Percentiles rank a stretch among this genome's conserved stretches.
Evolutionary conservation across 2,113 vertebrate species (phyloP).

Genomic region (Megaceryle maxima): DNA sequence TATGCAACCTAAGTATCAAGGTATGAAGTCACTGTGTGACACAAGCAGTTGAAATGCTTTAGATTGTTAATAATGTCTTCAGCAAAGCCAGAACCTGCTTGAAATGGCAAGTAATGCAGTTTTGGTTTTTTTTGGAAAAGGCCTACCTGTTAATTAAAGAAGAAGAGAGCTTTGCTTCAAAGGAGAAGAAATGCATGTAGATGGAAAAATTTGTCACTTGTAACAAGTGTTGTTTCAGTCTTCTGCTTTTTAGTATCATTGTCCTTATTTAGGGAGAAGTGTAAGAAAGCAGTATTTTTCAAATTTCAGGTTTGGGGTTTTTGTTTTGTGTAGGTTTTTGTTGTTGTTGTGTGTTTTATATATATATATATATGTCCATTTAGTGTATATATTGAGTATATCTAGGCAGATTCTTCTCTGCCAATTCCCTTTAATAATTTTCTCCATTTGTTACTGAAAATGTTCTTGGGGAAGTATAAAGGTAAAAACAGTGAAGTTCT

Average conservation of each 20-base stretch:
- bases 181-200: neutral
- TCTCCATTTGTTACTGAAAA: neutral
- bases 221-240: neutral
- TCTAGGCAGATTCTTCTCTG: neutral
- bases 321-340: accelerated
- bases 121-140: neutral
- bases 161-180: neutral
- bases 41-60: neutral
- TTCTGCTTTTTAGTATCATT: neutral
- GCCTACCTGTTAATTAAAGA: neutral
- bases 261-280: neutral
- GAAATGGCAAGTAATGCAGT: neutral
- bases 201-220: neutral
- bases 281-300: neutral
- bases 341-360: too few relatives aligned
- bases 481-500: neutral
- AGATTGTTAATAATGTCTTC: neutral
- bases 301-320: neutral
- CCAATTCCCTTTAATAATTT: neutral
- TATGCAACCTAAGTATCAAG: neutral
- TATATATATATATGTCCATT: too few relatives aligned
- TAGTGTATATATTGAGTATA: neutral
- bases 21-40: neutral
- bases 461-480: neutral
- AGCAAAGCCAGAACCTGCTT: neutral